phyloP scores from a whole-genome alignment of 2,888 invertebrate species.

The Polydrusus pterygomalis region DNA sequence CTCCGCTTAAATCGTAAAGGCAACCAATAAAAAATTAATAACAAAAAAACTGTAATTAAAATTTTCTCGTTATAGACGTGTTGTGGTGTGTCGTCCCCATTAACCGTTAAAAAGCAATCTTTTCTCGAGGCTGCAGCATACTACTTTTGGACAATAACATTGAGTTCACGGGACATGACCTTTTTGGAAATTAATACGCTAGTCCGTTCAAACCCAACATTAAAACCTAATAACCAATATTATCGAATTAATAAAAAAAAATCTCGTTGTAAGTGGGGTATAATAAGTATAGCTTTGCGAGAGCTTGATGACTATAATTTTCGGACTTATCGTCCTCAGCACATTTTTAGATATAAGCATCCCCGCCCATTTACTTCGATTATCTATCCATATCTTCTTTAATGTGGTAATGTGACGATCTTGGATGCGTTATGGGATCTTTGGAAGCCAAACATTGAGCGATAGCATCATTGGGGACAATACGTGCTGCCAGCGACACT shows the following conservation, averaged over 20 bases:
- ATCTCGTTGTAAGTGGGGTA: conserved; percentile 67
- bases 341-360: conserved; percentile 67
- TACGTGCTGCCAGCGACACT: conserved; percentile 12
- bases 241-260: conserved; percentile 68
- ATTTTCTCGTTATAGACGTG: conserved; percentile 52
- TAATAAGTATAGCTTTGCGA: conserved; percentile 69
- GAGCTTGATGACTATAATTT: conserved; percentile 70
- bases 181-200: conserved; percentile 61
- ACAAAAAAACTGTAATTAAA: conserved; percentile 50
- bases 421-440: conserved; percentile 57
- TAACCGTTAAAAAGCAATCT: conserved; percentile 55
- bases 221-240: conserved; percentile 68
- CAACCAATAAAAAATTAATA: conserved; percentile 39
- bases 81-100: conserved; percentile 50
- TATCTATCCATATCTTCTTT: conserved; percentile 66
- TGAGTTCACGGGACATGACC: conserved; percentile 57
- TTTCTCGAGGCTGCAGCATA: conserved; percentile 49
- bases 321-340: conserved; percentile 67
- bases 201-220: conserved; percentile 61
- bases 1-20: conserved; percentile 31
- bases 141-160: conserved; percentile 56
- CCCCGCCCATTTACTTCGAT: conserved; percentile 67
- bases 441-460: conserved; percentile 52
- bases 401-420: conserved; percentile 65
- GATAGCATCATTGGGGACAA: conserved; percentile 42